A percentile compares a stretch with the other conserved stretches of the same genome.
These are phyloP conservation scores for Lysiphlebus fabarum DNA, from an alignment of 1,140 invertebrate species.

Conservation along the genomic window DNA sequence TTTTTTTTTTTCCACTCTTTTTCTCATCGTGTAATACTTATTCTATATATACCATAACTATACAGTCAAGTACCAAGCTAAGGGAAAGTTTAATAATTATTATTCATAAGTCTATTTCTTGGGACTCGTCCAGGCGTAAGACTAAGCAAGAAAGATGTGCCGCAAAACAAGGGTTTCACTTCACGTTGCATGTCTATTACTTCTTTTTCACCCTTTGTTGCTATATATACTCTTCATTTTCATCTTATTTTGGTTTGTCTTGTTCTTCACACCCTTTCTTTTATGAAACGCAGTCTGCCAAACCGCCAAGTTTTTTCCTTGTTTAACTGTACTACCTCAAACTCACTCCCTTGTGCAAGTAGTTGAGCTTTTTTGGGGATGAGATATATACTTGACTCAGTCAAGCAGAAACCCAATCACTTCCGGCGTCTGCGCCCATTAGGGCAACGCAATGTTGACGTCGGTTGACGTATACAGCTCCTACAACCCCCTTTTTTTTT, in stretches of 20 bases:
- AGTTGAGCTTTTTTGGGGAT: constrained; percentile 26
- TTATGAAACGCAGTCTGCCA: background rate
- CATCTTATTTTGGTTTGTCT: background rate
- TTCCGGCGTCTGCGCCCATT: constrained; percentile 59
- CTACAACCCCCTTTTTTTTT: constrained; percentile 32
- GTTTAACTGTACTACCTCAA: background rate
- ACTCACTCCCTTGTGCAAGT: constrained; percentile 7
- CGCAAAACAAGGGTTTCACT: constrained; percentile 45
- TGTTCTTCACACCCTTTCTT: constrained; percentile 7
- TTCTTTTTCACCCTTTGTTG: constrained; percentile 10
- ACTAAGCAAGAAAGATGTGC: constrained; percentile 50
- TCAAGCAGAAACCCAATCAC: constrained; percentile 59
- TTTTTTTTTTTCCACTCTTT: constrained; percentile 9
- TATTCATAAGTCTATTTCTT: constrained; percentile 53
- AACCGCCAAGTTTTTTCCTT: background rate
- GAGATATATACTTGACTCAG: constrained; percentile 50
- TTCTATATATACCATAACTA: too few relatives aligned
- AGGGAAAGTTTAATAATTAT: constrained; percentile 48
- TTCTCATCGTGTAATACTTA: constrained; percentile 8
- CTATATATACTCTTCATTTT: background rate
- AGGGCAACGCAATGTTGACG: constrained; percentile 56
- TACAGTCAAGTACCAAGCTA: constrained; percentile 1
- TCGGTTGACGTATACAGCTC: constrained; percentile 50
- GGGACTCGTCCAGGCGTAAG: constrained; percentile 49
- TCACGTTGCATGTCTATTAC: constrained; percentile 23